Evolutionary conservation across 1,140 invertebrate species (phyloP).

Genomic region (Delia radicum): DNA sequence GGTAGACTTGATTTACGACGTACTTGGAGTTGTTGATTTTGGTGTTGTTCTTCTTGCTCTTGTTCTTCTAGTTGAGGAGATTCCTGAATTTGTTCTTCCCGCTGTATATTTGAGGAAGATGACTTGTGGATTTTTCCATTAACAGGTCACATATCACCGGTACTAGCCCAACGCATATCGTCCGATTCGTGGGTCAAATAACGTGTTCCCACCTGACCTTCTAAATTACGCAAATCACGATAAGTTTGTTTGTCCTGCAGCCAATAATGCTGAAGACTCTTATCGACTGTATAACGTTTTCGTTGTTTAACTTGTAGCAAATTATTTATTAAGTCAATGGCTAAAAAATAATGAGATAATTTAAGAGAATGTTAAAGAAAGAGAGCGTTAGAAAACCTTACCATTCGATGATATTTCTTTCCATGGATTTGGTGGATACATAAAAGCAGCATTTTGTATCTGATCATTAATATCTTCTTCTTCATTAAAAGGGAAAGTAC

Average conservation of each 20-base stretch:
- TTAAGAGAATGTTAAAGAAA: no score
- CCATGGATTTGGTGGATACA: conserved; percentile 99
- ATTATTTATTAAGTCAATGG: conserved; percentile 97
- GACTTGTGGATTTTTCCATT: not conserved
- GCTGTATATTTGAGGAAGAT: not conserved
- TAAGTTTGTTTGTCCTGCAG: conserved; percentile 95
- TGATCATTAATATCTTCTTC: conserved; percentile 99
- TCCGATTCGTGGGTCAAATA: conserved; percentile 97
- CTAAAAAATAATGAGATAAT: conserved; percentile 61
- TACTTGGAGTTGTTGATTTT: not conserved
- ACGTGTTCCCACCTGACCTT: conserved; percentile 75
- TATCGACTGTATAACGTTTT: conserved; percentile 95
- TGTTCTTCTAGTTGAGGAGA: not conserved
- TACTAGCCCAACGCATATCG: conserved; percentile 82
- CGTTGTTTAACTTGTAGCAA: conserved; percentile 97
- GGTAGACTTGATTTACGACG: conserved; percentile 8
- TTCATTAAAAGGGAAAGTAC: conserved; percentile 99
- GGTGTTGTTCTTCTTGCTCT: not conserved
- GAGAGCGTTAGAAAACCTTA: conserved; percentile 52
- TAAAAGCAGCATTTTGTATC: conserved; percentile 99
- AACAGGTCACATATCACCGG: conserved; percentile 55
- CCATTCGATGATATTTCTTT: conserved; percentile 96
- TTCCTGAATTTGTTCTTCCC: conserved; percentile 15
- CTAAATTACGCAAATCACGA: conserved; percentile 88
- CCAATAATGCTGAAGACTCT: conserved; percentile 93